Percentiles rank a stretch among this genome's conserved stretches.
These are phyloP conservation scores for Salvelinus namaycush DNA, from an alignment of 2,113 vertebrate genomes.

Conservation along the genomic window DNA sequence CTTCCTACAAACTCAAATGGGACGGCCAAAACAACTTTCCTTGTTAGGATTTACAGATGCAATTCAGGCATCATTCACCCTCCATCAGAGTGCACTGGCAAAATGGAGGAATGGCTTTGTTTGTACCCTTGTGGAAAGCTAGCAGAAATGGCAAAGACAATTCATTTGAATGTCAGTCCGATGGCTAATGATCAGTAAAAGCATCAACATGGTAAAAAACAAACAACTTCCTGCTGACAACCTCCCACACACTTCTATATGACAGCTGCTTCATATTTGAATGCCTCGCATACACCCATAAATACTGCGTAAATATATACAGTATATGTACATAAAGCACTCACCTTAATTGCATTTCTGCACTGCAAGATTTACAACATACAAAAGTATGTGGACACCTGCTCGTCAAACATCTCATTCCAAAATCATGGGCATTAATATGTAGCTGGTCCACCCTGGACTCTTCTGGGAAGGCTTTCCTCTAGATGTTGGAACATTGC, in stretches of 20 bases:
- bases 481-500: too few relatives aligned
- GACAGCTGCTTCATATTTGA: constrained; percentile 17
- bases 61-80: not conserved
- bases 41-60: not conserved
- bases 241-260: constrained; percentile 29
- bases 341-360: constrained; percentile 12
- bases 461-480: too few relatives aligned
- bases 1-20: not conserved
- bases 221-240: constrained; percentile 13
- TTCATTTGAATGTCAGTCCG: too few relatives aligned
- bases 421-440: too few relatives aligned
- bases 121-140: too few relatives aligned
- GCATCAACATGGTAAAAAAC: not conserved
- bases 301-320: constrained; percentile 43
- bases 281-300: constrained; percentile 40
- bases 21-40: not conserved
- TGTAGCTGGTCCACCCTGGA: too few relatives aligned
- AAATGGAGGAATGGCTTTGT: not conserved
- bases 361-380: constrained; percentile 14
- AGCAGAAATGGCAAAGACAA: too few relatives aligned
- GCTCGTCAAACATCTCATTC: too few relatives aligned
- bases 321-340: not conserved
- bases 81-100: not conserved
- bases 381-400: too few relatives aligned
- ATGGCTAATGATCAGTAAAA: too few relatives aligned